Evolutionary conservation across 2,113 vertebrate genomes (phyloP), one percentile per base, ranked within the genome.

Genomic region (Spilogale gracilis): DNA sequence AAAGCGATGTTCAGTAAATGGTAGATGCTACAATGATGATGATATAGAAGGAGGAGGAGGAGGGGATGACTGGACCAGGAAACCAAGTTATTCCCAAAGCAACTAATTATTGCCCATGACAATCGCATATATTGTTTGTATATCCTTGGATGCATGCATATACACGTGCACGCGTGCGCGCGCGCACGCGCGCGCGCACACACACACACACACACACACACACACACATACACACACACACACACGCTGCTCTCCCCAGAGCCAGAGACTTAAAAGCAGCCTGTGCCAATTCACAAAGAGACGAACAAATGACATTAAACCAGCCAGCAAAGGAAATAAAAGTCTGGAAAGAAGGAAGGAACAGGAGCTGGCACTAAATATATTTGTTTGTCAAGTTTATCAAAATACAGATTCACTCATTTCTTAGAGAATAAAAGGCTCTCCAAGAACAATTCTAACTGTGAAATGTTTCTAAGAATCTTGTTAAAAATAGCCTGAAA

Each of bases 391-490:
- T 89, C 71, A 96, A 58, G 71, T 91, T 97, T 89, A 91, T 93
- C 92, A 96, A 96, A 97, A 96, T 67, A 93, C 0, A 32, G 89
- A 88, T 82, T 90, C 54, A 30, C n/a, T 50, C n/a, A 87, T 76
- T 92, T 76, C 82, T 89, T 89, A 61, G 81, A 94, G 48, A 80
- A 80, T 76, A 81, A 85, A 95, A 94, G 76, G 23, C 48, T 89
- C 78, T 96, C 52, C n/a, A 85, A 86, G 89, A 95, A 94, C 43
- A 97, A 93, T 74, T 91, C 56, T 96, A 90, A 90, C 79, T 91
- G 81, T 54, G 82, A 97, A 97, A 45, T 89, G 23, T 94, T 97
- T 92, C 91, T 67, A 91, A 91, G 94, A 95, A 96, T 85, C 48
- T 45, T 96, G 61, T 93, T 89, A 71, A 89, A 97, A 97, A 95